Evolutionary conservation across 2,113 vertebrate genomes (phyloP), one percentile per base, ranked within the genome.

Genomic region (Equus przewalskii): DNA sequence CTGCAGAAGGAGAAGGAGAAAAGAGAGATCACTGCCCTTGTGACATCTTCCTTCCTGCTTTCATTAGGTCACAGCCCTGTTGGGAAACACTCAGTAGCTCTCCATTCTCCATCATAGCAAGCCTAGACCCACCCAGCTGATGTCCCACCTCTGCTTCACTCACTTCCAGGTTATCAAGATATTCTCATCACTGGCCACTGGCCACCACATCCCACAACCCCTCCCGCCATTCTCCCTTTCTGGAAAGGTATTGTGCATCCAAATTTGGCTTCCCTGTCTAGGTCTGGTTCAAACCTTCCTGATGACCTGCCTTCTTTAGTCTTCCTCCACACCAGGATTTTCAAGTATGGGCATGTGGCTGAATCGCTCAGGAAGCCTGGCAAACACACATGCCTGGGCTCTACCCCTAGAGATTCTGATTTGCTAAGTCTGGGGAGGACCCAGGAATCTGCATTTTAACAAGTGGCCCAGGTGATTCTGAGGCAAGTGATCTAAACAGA

Each of bases 31-130:
- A 11, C 22, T 36, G 5, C 5, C 36, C 78, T 91, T 96, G 67
- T 72, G 81, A 87, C 62, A 60, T 36, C 70, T 76, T 97, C 94
- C 90, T 97, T 97, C 90, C 94, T 60, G 51, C n/a, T 75, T 64
- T 41, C 58, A 10, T 46, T 72, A 12, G 0, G 8, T 60, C 93
- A 80, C 26, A 22, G 22, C 54, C 33, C 26, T 58, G 0, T 64
- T 92, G 91, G 54, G 62, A 93, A 96, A 94, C 33, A n/a, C 58
- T 41, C 19, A 1, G 3, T 30, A 22, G 8, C 67, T 44, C 26
- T 65, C n/a, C 14, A 0, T 70, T 60, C 51, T 56, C 62, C 2
- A 36, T 62, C 89, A 62, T 0, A 46, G 36, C 24, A 49, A 33
- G 2, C 16, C 46, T 16, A 3, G 46, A 9, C 70, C 28, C 65